phyloP scores from a whole-genome alignment of 2,888 invertebrate species.

The Agrotis puta region DNA sequence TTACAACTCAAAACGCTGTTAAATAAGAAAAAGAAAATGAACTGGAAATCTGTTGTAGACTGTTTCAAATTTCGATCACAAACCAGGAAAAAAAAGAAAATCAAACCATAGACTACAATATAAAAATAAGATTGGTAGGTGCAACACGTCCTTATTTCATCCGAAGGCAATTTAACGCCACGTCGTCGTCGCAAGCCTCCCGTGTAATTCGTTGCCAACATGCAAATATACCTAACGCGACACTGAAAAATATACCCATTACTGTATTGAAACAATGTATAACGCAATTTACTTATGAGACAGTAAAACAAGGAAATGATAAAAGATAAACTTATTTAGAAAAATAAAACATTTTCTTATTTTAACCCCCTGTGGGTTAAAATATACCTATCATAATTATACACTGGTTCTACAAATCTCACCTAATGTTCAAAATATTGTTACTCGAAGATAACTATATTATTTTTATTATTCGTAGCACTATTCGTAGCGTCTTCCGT shows the following conservation, averaged over 20 bases:
- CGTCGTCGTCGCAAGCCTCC: constrained; percentile 82
- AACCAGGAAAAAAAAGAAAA: constrained; percentile 1
- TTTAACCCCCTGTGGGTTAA: too few species aligned
- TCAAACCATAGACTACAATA: constrained; percentile 10
- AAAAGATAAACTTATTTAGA: not conserved
- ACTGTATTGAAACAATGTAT: constrained; percentile 75
- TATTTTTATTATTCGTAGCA: not conserved
- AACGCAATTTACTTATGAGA: constrained; percentile 61
- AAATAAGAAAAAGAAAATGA: too few species aligned
- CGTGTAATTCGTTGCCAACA: constrained; percentile 77
- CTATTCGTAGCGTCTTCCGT: not conserved
- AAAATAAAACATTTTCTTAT: not conserved
- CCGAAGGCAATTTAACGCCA: constrained; percentile 87
- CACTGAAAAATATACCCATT: constrained; percentile 78
- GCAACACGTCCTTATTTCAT: constrained; percentile 67
- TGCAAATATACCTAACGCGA: constrained; percentile 75
- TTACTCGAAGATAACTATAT: not conserved
- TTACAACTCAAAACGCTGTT: too few species aligned
- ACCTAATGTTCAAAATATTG: not conserved
- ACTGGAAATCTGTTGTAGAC: not conserved
- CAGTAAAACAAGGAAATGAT: not conserved
- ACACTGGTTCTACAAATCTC: not conserved
- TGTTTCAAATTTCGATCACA: constrained; percentile 12
- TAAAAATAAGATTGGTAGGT: constrained; percentile 46
- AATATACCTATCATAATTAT: too few species aligned